These are phyloP conservation scores for Hipparchia semele DNA, from an alignment of 2,888 invertebrate species.

Conservation along the genomic window DNA sequence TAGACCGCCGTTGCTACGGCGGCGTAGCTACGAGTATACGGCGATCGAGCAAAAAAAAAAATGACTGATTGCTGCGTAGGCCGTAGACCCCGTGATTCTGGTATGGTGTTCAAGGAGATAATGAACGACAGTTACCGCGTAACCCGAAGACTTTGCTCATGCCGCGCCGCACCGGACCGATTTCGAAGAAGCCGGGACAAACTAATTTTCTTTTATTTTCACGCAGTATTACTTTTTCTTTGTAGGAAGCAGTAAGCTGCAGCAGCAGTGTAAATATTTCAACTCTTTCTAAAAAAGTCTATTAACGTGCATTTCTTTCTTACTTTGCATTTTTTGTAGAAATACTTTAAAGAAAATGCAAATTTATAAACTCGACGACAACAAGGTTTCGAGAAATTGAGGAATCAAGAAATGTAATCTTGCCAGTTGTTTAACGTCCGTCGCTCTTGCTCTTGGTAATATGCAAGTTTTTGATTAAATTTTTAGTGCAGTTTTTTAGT, in stretches of 20 bases:
- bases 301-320: neutral
- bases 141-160: too few relatives aligned
- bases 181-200: too few relatives aligned
- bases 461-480: slow-evolving; percentile 35
- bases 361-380: slow-evolving; percentile 6
- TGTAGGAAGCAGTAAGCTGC: neutral
- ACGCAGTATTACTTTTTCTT: neutral
- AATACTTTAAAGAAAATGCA: neutral
- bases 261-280: neutral
- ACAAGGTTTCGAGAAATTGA: slow-evolving; percentile 10
- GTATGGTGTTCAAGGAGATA: too few relatives aligned
- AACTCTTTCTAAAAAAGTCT: neutral
- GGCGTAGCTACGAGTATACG: too few relatives aligned
- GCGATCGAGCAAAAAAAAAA: too few relatives aligned
- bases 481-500: slow-evolving; percentile 20
- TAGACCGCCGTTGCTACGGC: too few relatives aligned
- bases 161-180: too few relatives aligned
- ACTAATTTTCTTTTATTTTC: too few relatives aligned
- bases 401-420: slow-evolving; percentile 22
- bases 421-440: slow-evolving; percentile 22
- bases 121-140: too few relatives aligned
- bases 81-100: too few relatives aligned
- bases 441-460: slow-evolving; percentile 28
- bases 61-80: too few relatives aligned
- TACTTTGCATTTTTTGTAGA: neutral